phyloP scores from a whole-genome alignment of 2,113 vertebrate genomes.

The Panurus biarmicus region DNA sequence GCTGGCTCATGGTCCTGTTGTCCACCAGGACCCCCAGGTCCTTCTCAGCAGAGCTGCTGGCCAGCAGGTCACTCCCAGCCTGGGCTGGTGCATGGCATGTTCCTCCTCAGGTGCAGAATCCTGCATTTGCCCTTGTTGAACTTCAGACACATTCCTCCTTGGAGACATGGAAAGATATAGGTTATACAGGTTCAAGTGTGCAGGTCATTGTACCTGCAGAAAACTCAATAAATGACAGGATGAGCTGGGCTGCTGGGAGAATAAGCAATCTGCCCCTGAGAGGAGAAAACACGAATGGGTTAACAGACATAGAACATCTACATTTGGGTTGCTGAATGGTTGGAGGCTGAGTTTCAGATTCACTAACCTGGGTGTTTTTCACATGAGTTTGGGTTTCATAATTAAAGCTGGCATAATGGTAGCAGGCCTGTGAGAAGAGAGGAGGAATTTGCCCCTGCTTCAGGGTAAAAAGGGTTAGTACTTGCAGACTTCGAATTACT shows the following conservation, averaged over 20 bases:
- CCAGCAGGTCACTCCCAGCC: not conserved
- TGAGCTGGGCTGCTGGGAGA: not conserved
- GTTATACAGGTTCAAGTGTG: not conserved
- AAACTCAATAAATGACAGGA: not conserved
- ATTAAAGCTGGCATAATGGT: not conserved
- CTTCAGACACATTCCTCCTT: not conserved
- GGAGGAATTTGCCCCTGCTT: not conserved
- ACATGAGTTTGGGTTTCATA: not conserved
- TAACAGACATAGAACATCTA: not conserved
- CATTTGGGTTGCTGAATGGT: not conserved
- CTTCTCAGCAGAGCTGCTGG: not conserved
- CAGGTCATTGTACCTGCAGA: not conserved
- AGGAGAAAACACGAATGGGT: not conserved
- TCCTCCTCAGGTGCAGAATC: not conserved
- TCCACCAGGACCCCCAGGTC: not conserved
- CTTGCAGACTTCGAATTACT: not conserved
- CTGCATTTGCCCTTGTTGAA: not conserved
- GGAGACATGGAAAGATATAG: not conserved
- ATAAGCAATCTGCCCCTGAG: not conserved
- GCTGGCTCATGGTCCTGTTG: not conserved
- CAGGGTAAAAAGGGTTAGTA: not conserved
- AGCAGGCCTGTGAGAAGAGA: not conserved
- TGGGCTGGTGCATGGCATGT: not conserved
- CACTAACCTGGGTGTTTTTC: not conserved
- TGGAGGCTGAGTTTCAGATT: not conserved